Conservation (phyloP, 2,797 vertebrate genomes). For the Sebastes nivosus region DNA sequence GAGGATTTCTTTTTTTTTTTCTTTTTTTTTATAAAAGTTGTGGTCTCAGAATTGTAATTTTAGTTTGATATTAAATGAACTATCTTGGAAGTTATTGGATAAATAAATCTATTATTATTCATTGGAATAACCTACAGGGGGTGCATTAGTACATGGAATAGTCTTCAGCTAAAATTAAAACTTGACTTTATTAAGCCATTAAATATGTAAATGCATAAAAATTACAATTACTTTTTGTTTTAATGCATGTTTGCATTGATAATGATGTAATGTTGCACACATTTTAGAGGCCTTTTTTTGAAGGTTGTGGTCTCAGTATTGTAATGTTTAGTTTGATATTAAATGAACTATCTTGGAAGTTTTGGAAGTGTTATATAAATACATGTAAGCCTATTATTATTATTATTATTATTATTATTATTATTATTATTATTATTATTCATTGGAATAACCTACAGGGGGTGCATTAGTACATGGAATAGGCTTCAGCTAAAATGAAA, state of each 20-base stretch:
- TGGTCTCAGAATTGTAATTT: neutral
- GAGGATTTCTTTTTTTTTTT: neutral
- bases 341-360: constrained; percentile 14
- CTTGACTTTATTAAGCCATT: too few species aligned
- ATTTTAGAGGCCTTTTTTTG: too few species aligned
- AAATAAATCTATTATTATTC: too few species aligned
- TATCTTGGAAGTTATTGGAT: neutral
- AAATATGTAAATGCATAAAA: too few species aligned
- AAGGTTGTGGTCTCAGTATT: neutral
- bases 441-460: neutral
- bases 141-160: too few species aligned
- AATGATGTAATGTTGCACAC: neutral
- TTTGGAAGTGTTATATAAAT: neutral
- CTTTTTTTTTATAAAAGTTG: neutral
- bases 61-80: neutral
- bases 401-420: too few species aligned
- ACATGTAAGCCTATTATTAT: too few species aligned
- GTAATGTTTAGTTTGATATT: neutral
- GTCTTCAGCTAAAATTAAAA: too few species aligned
- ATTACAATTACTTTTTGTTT: neutral
- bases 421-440: neutral
- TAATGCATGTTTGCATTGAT: neutral
- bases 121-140: too few species aligned
- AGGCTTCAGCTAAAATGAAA: neutral
- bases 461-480: neutral